phyloP scores from a whole-genome alignment of 1,140 invertebrate species.

The Penaeus vannamei region DNA sequence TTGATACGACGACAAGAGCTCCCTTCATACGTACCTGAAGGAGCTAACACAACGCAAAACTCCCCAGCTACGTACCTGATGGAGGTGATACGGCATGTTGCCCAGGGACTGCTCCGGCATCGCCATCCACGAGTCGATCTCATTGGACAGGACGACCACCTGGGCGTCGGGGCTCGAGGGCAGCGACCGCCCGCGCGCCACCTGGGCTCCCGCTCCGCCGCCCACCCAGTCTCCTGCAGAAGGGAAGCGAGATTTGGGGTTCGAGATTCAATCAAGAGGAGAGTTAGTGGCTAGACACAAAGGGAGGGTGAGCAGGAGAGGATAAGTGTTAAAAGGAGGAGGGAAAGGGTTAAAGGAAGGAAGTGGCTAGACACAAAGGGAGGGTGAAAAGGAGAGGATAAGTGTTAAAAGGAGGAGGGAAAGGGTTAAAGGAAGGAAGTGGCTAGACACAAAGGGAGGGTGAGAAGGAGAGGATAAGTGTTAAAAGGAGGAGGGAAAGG shows the following conservation, averaged over 20 bases:
- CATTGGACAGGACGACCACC: constrained; percentile 41
- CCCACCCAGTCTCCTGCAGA: constrained; percentile 44
- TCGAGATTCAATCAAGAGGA: neutral
- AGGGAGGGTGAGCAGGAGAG: constrained; percentile 3
- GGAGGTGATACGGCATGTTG: constrained; percentile 36
- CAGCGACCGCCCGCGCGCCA: constrained; percentile 16
- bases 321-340: neutral
- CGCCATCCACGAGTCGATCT: constrained; percentile 48
- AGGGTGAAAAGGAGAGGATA: too few relatives aligned
- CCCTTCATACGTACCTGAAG: too few relatives aligned
- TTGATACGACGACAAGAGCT: too few relatives aligned
- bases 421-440: neutral
- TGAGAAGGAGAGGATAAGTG: neutral
- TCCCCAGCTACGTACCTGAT: constrained; percentile 9
- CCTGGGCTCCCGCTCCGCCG: neutral
- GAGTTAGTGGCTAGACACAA: neutral
- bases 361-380: neutral
- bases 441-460: neutral
- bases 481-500: neutral
- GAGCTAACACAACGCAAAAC: too few relatives aligned
- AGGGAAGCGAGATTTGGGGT: neutral
- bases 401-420: neutral
- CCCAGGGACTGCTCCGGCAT: constrained; percentile 4
- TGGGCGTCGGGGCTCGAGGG: constrained; percentile 16
- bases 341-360: neutral